These are phyloP conservation scores for Dipodomys merriami DNA, from an alignment of 2,113 vertebrate species.

Conservation along the genomic window DNA sequence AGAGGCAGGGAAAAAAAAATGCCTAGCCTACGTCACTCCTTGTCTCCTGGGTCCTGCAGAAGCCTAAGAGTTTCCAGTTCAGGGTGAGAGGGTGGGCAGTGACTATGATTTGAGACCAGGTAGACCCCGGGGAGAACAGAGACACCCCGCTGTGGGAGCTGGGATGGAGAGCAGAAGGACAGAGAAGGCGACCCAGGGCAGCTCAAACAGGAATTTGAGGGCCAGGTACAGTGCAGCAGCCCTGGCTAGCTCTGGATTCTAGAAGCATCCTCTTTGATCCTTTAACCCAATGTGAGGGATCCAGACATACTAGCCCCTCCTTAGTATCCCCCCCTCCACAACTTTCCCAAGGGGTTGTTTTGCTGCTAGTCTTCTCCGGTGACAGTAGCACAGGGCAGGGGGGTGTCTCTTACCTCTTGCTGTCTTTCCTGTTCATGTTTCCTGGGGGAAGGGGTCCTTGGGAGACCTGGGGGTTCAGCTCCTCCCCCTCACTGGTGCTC, in stretches of 20 bases:
- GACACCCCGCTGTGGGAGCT: not conserved
- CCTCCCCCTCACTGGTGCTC: slow-evolving; percentile 40
- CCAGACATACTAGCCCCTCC: fast-evolving
- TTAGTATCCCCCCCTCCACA: not conserved
- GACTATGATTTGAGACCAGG: not conserved
- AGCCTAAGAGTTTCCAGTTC: slow-evolving; percentile 51
- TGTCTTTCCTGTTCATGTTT: slow-evolving; percentile 85
- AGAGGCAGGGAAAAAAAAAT: not conserved
- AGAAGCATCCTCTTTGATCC: not conserved
- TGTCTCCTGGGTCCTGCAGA: slow-evolving; percentile 9
- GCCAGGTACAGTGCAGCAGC: not conserved
- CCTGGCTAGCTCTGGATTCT: not conserved
- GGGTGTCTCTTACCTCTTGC: slow-evolving; percentile 82
- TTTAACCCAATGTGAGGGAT: not conserved
- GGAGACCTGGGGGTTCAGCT: not conserved
- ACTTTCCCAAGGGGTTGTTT: not conserved
- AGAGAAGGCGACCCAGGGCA: not conserved
- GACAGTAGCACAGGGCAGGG: too few relatives aligned
- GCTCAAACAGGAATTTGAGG: not conserved
- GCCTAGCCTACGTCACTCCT: not conserved
- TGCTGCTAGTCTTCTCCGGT: too few relatives aligned
- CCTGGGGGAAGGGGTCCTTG: not conserved
- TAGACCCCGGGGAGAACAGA: slow-evolving; percentile 19
- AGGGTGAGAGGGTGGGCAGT: not conserved
- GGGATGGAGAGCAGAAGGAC: not conserved